These are phyloP conservation scores for Phymanthus crucifer DNA, from an alignment of 92 coral and sea anemone species.

Conservation along the genomic window DNA sequence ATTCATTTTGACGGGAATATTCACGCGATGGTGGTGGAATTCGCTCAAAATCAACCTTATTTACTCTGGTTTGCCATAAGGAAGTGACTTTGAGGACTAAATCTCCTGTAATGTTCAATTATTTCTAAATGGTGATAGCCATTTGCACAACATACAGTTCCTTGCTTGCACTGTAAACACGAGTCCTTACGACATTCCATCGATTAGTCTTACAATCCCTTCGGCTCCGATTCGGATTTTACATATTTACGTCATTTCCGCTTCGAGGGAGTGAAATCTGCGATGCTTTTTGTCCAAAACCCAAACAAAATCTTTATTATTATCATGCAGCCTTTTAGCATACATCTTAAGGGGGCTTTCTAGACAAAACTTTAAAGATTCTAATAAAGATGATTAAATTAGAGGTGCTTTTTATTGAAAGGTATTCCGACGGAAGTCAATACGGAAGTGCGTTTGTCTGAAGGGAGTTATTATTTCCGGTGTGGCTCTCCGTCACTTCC, in stretches of 20 bases:
- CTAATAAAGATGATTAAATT: background rate
- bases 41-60: background rate
- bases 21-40: background rate
- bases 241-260: conserved; percentile 33
- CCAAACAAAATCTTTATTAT: background rate
- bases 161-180: conserved; percentile 30
- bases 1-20: background rate
- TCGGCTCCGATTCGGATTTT: conserved; percentile 34
- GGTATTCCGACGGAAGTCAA: background rate
- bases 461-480: conserved; percentile 33
- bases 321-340: background rate
- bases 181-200: conserved; percentile 16
- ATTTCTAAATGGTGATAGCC: conserved; percentile 20
- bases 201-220: conserved; percentile 14
- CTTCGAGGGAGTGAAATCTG: background rate
- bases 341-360: background rate
- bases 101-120: background rate
- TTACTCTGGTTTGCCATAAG: conserved; percentile 7
- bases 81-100: background rate
- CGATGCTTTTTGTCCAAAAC: background rate
- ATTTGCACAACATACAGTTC: background rate
- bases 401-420: background rate
- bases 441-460: conserved; percentile 18
- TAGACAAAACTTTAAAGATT: background rate
- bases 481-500: background rate